phyloP scores from a whole-genome alignment of 2,888 invertebrate genomes.

The Drosophila tripunctata region DNA sequence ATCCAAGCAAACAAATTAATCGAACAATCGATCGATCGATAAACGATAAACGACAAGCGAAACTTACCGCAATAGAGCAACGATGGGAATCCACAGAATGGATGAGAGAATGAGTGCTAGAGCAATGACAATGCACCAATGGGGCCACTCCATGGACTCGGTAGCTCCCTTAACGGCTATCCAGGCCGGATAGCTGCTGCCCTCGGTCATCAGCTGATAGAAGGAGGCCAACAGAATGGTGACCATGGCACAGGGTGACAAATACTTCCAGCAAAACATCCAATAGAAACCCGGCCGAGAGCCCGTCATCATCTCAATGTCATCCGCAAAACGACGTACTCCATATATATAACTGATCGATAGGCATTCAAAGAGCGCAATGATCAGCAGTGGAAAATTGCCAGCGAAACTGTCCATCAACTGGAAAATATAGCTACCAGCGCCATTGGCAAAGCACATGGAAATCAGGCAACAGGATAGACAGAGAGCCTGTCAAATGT shows the following conservation, averaged over 20 bases:
- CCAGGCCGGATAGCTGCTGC: constrained; percentile 95
- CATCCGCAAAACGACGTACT: constrained; percentile 95
- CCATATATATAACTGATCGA: constrained; percentile 98
- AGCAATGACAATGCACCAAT: constrained; percentile 92
- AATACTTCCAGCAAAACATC: constrained; percentile 97
- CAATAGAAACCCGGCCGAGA: constrained; percentile 94
- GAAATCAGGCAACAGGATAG: constrained; percentile 92
- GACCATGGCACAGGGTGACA: constrained; percentile 95
- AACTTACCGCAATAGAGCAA: constrained; percentile 91
- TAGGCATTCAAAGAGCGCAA: constrained; percentile 96
- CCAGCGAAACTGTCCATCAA: constrained; percentile 97
- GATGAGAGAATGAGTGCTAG: constrained; percentile 90
- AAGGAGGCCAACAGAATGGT: constrained; percentile 93
- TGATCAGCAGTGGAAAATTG: constrained; percentile 95
- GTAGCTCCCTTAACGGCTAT: constrained; percentile 89
- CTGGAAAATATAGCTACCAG: constrained; percentile 96
- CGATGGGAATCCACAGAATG: constrained; percentile 93
- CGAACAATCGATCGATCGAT: too few species aligned
- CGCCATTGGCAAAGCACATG: constrained; percentile 95
- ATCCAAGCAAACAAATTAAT: too few species aligned
- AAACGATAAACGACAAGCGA: not conserved
- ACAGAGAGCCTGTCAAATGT: constrained; percentile 86
- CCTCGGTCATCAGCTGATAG: constrained; percentile 90
- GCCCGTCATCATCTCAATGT: constrained; percentile 97
- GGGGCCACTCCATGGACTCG: constrained; percentile 92